Conservation (phyloP, 2,113 vertebrate genomes). For the Amphilophus citrinellus region DNA sequence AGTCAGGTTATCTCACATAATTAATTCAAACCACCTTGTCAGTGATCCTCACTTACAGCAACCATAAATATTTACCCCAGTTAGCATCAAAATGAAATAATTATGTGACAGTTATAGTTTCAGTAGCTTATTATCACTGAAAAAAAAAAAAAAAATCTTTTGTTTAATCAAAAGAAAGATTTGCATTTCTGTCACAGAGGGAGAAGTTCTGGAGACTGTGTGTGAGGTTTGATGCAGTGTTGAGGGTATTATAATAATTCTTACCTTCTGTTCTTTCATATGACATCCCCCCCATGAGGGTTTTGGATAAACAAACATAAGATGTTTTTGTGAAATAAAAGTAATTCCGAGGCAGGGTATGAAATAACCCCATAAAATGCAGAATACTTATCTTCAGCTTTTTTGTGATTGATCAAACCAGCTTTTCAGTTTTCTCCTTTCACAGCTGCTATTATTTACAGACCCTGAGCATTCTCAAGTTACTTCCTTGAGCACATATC, state of each 20-base stretch:
- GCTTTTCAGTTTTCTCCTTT: conserved; percentile 30
- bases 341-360: background rate
- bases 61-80: background rate
- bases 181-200: background rate
- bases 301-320: conserved; percentile 20
- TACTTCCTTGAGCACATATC: conserved; percentile 23
- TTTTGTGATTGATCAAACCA: conserved; percentile 46
- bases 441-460: conserved; percentile 68
- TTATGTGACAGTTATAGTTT: background rate
- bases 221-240: conserved; percentile 21
- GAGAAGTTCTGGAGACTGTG: background rate
- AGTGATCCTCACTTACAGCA: background rate
- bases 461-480: conserved; percentile 45
- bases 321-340: conserved; percentile 22
- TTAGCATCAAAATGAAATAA: background rate
- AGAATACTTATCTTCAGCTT: background rate
- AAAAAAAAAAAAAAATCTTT: background rate
- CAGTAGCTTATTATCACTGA: conserved; percentile 4
- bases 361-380: background rate
- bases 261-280: conserved; percentile 13
- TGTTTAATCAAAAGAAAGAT: background rate
- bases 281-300: background rate
- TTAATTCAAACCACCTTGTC: background rate
- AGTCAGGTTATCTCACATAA: background rate
- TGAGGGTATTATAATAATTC: conserved; percentile 22